Conservation (phyloP, 2,888 invertebrate genomes). For the Drosophila percnosoma region DNA sequence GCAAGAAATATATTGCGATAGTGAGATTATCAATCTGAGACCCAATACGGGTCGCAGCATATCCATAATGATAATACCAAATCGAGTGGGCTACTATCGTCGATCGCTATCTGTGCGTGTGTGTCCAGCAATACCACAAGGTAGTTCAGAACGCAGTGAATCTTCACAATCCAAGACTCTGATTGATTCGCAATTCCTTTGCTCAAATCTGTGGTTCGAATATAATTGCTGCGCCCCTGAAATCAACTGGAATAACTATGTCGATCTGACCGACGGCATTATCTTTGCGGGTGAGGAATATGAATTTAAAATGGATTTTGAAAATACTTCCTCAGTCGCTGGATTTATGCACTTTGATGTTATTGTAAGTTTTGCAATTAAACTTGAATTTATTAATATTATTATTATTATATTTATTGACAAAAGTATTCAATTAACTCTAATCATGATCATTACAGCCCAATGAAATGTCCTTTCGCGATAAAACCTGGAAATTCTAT, state of each 20-base stretch:
- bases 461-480: slow-evolving; percentile 69
- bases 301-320: slow-evolving; percentile 71
- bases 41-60: slow-evolving; percentile 78
- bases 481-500: slow-evolving; percentile 76
- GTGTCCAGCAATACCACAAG: slow-evolving; percentile 60
- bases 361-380: slow-evolving; percentile 63
- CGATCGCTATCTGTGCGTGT: slow-evolving; percentile 72
- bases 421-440: neutral
- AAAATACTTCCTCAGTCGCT: slow-evolving; percentile 66
- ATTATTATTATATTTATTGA: neutral
- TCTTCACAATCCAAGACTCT: slow-evolving; percentile 36
- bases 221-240: slow-evolving; percentile 77
- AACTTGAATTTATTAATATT: no score
- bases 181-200: slow-evolving; percentile 67
- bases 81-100: slow-evolving; percentile 69
- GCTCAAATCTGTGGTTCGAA: slow-evolving; percentile 70
- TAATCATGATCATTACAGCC: slow-evolving; percentile 42
- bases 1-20: slow-evolving; percentile 78
- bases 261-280: slow-evolving; percentile 56
- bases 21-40: slow-evolving; percentile 76
- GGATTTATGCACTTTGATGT: slow-evolving; percentile 81
- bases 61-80: slow-evolving; percentile 79
- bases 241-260: slow-evolving; percentile 58
- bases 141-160: slow-evolving; percentile 30
- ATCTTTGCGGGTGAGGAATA: slow-evolving; percentile 76